Percentiles rank a stretch among this genome's conserved stretches.
Evolutionary conservation across 2,888 invertebrate species (phyloP).

Genomic region (Pammene fasciana): DNA sequence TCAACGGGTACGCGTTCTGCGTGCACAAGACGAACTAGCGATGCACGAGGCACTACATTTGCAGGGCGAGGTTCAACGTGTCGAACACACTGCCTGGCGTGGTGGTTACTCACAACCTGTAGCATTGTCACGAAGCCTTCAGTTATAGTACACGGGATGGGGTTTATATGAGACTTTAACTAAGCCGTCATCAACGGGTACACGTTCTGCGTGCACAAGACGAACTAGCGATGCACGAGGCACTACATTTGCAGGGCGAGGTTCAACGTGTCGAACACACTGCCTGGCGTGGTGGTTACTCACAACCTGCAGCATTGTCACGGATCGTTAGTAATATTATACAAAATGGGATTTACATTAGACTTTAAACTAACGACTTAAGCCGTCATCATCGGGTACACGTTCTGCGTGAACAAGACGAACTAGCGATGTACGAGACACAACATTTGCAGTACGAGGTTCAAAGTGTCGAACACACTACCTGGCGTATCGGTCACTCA

Average conservation of each 20-base stretch:
- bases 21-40: not conserved
- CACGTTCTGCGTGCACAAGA: constrained; percentile 30
- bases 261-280: not conserved
- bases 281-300: not conserved
- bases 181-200: no score
- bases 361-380: not conserved
- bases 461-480: not conserved
- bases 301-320: not conserved
- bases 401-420: constrained; percentile 29
- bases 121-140: constrained; percentile 4
- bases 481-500: not conserved
- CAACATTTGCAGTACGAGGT: constrained; percentile 2
- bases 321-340: not conserved
- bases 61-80: constrained; percentile 5
- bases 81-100: not conserved
- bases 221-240: constrained; percentile 1
- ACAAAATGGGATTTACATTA: constrained; percentile 8
- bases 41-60: constrained; percentile 3
- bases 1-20: constrained; percentile 41
- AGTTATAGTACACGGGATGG: not conserved
- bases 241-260: constrained; percentile 3
- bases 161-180: constrained; percentile 4
- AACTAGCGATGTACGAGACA: constrained; percentile 6
- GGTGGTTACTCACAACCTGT: not conserved
- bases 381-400: no score